These are phyloP conservation scores for Penelope pileata DNA, from an alignment of 2,113 vertebrate genomes.

Conservation along the genomic window DNA sequence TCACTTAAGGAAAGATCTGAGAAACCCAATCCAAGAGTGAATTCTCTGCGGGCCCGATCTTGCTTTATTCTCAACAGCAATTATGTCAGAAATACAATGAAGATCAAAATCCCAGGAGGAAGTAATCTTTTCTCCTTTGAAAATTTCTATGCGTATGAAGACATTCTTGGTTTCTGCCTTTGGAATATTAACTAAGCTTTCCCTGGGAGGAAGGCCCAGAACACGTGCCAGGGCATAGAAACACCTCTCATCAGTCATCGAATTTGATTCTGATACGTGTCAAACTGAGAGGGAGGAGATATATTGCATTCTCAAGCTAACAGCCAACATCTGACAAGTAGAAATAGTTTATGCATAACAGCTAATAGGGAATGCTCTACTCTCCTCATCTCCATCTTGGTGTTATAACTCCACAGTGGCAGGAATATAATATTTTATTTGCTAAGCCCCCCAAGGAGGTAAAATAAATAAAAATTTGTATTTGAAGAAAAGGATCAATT, in stretches of 20 bases:
- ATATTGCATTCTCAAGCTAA: neutral
- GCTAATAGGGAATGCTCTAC: slow-evolving; percentile 11
- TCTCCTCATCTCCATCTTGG: slow-evolving; percentile 36
- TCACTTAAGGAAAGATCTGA: slow-evolving; percentile 2
- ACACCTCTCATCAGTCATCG: neutral
- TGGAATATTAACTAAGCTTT: slow-evolving; percentile 15
- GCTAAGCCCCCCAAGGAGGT: neutral
- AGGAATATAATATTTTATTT: slow-evolving; percentile 52
- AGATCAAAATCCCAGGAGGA: slow-evolving; percentile 4
- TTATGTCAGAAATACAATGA: neutral
- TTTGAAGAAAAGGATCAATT: slow-evolving; percentile 42
- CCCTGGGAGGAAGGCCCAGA: neutral
- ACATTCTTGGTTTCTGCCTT: neutral
- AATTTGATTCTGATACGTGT: neutral
- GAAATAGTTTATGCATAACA: slow-evolving; percentile 57
- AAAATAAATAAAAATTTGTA: slow-evolving; percentile 70
- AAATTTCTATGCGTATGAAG: neutral
- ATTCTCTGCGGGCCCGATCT: neutral
- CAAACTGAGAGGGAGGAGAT: neutral
- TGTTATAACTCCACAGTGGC: slow-evolving; percentile 39
- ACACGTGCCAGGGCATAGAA: neutral
- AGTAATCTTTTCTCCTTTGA: neutral
- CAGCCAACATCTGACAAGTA: slow-evolving; percentile 27
- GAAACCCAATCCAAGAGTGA: slow-evolving; percentile 1
- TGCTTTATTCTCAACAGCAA: neutral